These are phyloP conservation scores for Lepidochrysops patricia DNA, from an alignment of 2,888 invertebrate genomes.

Conservation along the genomic window DNA sequence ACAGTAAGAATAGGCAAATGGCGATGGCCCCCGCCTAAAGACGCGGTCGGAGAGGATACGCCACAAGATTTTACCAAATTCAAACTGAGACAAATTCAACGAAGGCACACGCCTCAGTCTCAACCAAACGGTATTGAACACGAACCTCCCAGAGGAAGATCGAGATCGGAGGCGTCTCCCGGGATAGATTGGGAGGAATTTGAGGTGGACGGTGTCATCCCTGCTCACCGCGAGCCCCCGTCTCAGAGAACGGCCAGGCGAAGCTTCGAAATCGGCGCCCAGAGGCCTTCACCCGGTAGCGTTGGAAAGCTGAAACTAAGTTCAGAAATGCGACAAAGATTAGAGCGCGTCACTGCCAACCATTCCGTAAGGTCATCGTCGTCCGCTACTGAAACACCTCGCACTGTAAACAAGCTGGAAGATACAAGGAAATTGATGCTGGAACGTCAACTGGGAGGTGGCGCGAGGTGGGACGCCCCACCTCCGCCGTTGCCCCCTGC, in stretches of 20 bases:
- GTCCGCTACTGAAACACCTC: slow-evolving; percentile 79
- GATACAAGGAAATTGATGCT: slow-evolving; percentile 89
- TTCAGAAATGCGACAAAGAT: slow-evolving; percentile 91
- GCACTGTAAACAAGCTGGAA: slow-evolving; percentile 86
- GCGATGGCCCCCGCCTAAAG: slow-evolving; percentile 94
- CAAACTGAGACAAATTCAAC: slow-evolving; percentile 87
- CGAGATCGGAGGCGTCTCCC: slow-evolving; percentile 63
- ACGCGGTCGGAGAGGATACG: slow-evolving; percentile 78
- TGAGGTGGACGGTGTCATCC: slow-evolving; percentile 77
- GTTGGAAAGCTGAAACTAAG: slow-evolving; percentile 93
- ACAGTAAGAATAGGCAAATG: slow-evolving; percentile 96
- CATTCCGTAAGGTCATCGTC: slow-evolving; percentile 89
- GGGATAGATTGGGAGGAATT: slow-evolving; percentile 90
- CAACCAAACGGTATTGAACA: slow-evolving; percentile 58
- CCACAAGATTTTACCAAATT: slow-evolving; percentile 91
- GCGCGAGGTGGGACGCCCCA: slow-evolving; percentile 76
- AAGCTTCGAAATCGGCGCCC: slow-evolving; percentile 87
- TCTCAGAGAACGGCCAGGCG: slow-evolving; percentile 64
- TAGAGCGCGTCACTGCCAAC: slow-evolving; percentile 91
- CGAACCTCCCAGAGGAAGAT: slow-evolving; percentile 55
- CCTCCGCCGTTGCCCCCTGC: slow-evolving; percentile 80
- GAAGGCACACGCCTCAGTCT: slow-evolving; percentile 85
- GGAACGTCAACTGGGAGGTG: slow-evolving; percentile 87
- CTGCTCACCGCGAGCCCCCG: slow-evolving; percentile 56
- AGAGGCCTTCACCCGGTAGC: slow-evolving; percentile 88